Conservation (phyloP, 2,113 vertebrate genomes). For the Cynoglossus semilaevis region DNA sequence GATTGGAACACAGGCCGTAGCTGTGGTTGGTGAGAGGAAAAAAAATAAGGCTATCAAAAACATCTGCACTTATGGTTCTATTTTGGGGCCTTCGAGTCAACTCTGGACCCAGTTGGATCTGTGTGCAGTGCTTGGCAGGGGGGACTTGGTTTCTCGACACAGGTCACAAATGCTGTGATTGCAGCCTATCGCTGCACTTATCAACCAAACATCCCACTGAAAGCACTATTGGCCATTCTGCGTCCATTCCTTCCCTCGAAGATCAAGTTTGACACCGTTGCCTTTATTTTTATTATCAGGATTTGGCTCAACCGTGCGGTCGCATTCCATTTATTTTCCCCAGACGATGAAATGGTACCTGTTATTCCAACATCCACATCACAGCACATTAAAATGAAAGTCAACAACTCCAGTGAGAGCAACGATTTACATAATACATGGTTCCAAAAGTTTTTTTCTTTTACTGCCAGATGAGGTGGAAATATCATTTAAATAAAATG, state of each 20-base stretch:
- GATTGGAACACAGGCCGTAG: neutral
- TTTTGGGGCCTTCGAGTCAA: constrained; percentile 34
- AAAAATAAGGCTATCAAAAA: constrained; percentile 29
- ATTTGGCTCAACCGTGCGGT: constrained; percentile 40
- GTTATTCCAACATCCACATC: constrained; percentile 15
- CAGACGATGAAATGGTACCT: constrained; percentile 10
- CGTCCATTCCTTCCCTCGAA: constrained; percentile 45
- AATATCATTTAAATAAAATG: too few species aligned
- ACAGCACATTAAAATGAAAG: constrained; percentile 13
- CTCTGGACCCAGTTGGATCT: constrained; percentile 42
- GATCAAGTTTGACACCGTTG: constrained; percentile 50
- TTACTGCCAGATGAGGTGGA: too few species aligned
- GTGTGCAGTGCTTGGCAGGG: constrained; percentile 22
- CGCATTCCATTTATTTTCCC: constrained; percentile 32
- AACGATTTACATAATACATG: constrained; percentile 7
- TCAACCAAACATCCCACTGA: constrained; percentile 21
- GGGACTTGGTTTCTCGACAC: constrained; percentile 19
- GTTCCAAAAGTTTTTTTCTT: constrained; percentile 30
- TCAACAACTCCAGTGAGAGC: constrained; percentile 12
- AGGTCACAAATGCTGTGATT: constrained; percentile 42
- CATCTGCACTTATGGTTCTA: constrained; percentile 41
- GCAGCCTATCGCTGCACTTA: constrained; percentile 36
- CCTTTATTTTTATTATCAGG: constrained; percentile 33
- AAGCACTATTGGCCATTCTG: constrained; percentile 39
- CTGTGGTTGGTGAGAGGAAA: constrained; percentile 27